phyloP scores from a whole-genome alignment of 53 echinoderm and acorn worm genomes.

The Astropecten irregularis region DNA sequence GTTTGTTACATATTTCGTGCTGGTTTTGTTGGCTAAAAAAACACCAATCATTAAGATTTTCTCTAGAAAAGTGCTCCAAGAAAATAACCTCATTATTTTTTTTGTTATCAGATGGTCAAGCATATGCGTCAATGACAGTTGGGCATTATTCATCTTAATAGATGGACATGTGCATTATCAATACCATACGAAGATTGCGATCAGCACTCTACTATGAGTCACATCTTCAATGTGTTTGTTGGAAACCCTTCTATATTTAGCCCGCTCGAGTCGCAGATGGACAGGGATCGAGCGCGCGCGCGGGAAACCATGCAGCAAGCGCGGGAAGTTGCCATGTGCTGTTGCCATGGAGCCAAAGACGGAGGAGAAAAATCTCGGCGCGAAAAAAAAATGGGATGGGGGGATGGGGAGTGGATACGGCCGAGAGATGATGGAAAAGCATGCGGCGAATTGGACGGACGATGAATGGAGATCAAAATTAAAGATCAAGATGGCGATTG shows the following conservation, averaged over 20 bases:
- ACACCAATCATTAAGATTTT: no score
- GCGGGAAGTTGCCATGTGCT: no score
- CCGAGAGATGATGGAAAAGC: neutral
- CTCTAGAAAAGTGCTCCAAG: no score
- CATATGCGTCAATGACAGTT: no score
- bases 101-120: no score
- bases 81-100: no score
- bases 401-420: neutral
- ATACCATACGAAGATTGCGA: neutral
- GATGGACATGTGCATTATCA: neutral
- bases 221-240: constrained; percentile 16
- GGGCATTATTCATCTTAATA: no score
- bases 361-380: neutral
- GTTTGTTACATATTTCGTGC: neutral
- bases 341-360: constrained; percentile 35
- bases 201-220: constrained; percentile 1
- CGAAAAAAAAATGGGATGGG: neutral
- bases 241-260: constrained; percentile 8
- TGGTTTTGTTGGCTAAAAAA: neutral
- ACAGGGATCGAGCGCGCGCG: neutral
- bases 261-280: constrained; percentile 24
- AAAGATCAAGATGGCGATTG: neutral
- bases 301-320: neutral
- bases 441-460: neutral
- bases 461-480: neutral